Conservation (phyloP, 2,113 vertebrate genomes). For the Anhinga anhinga region DNA sequence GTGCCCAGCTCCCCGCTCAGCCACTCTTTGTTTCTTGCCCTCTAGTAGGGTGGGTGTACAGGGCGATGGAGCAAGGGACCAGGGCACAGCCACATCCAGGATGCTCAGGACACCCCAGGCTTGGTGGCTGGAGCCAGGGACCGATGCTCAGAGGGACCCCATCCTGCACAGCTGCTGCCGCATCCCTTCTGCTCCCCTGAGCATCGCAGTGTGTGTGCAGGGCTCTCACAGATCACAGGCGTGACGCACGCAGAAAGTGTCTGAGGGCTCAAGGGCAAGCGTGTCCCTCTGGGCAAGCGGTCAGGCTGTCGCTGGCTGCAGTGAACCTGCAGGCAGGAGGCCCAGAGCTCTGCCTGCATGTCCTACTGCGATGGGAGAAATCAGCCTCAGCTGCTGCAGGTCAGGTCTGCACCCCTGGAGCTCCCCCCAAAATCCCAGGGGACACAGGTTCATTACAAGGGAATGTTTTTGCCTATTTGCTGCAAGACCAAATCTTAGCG, state of each 20-base stretch:
- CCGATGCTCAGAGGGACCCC: neutral
- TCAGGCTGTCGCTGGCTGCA: neutral
- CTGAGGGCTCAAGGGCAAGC: neutral
- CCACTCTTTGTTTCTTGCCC: neutral
- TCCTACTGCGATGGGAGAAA: neutral
- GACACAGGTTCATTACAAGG: rapidly evolving
- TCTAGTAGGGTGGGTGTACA: neutral
- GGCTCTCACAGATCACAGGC: neutral
- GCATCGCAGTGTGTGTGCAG: rapidly evolving
- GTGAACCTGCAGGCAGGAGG: neutral
- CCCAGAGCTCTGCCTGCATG: neutral
- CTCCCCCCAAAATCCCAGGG: neutral
- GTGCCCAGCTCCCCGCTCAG: rapidly evolving
- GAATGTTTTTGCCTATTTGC: neutral
- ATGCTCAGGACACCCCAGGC: neutral
- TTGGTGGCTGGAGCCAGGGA: neutral
- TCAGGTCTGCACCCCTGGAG: neutral
- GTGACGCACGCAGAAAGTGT: neutral
- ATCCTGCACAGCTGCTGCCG: neutral
- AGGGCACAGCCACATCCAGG: neutral
- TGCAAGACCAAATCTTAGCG: neutral
- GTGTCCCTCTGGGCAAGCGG: neutral
- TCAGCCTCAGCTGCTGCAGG: neutral
- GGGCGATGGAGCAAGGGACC: neutral
- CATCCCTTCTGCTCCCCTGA: neutral